Base-by-base conservation (phyloP, 37 sponge, comb jelly and placozoan species). In the Hormiphora californensis region DNA sequence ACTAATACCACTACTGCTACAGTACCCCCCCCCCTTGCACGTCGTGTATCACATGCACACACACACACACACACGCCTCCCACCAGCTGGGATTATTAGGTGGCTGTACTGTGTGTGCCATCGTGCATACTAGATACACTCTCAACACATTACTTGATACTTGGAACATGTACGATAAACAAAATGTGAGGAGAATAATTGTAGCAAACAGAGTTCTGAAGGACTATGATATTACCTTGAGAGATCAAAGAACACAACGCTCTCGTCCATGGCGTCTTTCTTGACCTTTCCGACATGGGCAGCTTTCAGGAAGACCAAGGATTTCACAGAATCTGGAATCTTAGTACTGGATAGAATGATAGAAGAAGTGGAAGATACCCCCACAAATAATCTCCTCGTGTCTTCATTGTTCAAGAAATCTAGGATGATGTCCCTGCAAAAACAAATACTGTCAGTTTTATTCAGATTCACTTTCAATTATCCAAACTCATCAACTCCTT, bases 391-490 rank as follows among this genome's bases (percentile, higher is more conserved):
- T 21, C 35, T 63, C 31, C 54, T 88, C 91, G 39, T 39, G 44
- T 57, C 96, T 54, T 92, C 91, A 69, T 90, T 91, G 86, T 91
- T 93, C 69, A 92, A 91, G 62, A 93, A 93, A 1, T 93, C 88
- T 30, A 93, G 85, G 59, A 95, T 86, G 0, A 87, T 85, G 28
- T 44, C 57, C 55, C 96, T 95, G 62, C 21, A 30, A 28, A n/a
- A n/a, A n/a, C n/a, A n/a, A n/a, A n/a, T n/a, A n/a, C n/a, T n/a
- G n/a, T n/a, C n/a, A n/a, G n/a, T n/a, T n/a, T n/a, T n/a, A n/a
- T n/a, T n/a, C 27, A 40, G 44, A 46, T 46, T 17, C 51, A 46
- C 12, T 17, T 8, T 17, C 8, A 46, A 46, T 46, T 15, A 46
- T 46, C 51, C 8, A 46, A 46, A 15, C 8, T 46, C 8, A 12